Percentiles rank a stretch among this genome's conserved stretches.
phyloP scores from a whole-genome alignment of 37 sponge, comb jelly and placozoan species.

The Oopsacas minuta region DNA sequence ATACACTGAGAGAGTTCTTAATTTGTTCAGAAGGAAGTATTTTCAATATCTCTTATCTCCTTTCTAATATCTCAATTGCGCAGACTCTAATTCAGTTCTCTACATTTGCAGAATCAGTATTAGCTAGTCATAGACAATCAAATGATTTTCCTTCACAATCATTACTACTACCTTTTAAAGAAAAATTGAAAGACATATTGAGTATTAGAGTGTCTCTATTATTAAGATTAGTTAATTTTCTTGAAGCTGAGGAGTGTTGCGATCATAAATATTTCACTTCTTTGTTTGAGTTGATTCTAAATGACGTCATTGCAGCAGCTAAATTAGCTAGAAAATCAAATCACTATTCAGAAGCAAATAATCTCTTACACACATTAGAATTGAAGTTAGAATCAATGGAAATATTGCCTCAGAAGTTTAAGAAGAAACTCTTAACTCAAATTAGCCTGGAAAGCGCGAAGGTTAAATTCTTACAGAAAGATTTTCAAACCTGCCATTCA shows the following conservation, averaged over 20 bases:
- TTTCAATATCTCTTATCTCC: not conserved
- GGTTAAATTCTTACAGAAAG: slow-evolving; percentile 6
- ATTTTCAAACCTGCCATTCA: not conserved
- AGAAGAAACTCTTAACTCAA: not conserved
- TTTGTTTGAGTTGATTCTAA: not conserved
- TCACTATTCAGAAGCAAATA: not conserved
- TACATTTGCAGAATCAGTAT: not conserved
- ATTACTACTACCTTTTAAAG: not conserved
- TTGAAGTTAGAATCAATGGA: not conserved
- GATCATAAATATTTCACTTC: not conserved
- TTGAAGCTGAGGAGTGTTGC: not conserved
- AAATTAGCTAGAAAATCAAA: slow-evolving; percentile 14
- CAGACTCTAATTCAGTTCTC: not conserved
- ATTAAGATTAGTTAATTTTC: not conserved
- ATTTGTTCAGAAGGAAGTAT: not conserved
- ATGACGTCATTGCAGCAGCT: not conserved
- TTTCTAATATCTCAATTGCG: not conserved
- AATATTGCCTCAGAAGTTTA: not conserved
- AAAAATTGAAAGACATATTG: not conserved
- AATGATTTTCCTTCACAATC: not conserved
- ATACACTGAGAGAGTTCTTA: not conserved
- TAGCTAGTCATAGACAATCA: not conserved
- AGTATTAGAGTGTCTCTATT: not conserved
- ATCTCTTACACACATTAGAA: not conserved
- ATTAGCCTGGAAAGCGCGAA: not conserved